Conservation (phyloP, 2,888 invertebrate species). For the Merodon equestris region DNA sequence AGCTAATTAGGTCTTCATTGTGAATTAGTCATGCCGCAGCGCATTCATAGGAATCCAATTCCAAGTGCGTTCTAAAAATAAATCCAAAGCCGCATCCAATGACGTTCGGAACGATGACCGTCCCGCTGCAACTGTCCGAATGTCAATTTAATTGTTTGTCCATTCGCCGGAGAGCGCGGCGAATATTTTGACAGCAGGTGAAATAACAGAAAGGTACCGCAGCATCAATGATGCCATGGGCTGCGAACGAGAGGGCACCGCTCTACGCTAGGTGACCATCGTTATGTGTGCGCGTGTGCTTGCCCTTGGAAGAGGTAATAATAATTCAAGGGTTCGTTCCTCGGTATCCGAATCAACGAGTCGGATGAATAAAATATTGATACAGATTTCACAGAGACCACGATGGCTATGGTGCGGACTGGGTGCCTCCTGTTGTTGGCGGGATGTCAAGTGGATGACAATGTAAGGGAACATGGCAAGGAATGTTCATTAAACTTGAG, state of each 20-base stretch:
- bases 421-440: slow-evolving; percentile 5
- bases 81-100: slow-evolving; percentile 2
- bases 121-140: slow-evolving; percentile 33
- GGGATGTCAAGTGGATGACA: slow-evolving; percentile 39
- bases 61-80: not conserved
- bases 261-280: slow-evolving; percentile 5
- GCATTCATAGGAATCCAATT: not conserved
- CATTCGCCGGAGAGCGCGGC: slow-evolving; percentile 42
- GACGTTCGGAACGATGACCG: not conserved
- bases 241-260: slow-evolving; percentile 30
- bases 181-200: slow-evolving; percentile 69
- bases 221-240: slow-evolving; percentile 6
- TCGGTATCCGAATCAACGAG: slow-evolving; percentile 39
- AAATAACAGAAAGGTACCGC: slow-evolving; percentile 64
- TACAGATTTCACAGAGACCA: slow-evolving; percentile 47
- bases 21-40: slow-evolving; percentile 33
- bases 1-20: slow-evolving; percentile 54
- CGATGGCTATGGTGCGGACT: slow-evolving; percentile 1
- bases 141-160: slow-evolving; percentile 68
- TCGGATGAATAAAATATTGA: slow-evolving; percentile 65
- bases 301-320: slow-evolving; percentile 46
- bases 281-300: no score
- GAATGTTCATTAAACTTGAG: slow-evolving; percentile 62
- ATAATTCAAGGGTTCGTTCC: slow-evolving; percentile 43
- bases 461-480: slow-evolving; percentile 18